Evolutionary conservation across 2,797 vertebrate species (phyloP).

Genomic region (Caiman crocodilus): DNA sequence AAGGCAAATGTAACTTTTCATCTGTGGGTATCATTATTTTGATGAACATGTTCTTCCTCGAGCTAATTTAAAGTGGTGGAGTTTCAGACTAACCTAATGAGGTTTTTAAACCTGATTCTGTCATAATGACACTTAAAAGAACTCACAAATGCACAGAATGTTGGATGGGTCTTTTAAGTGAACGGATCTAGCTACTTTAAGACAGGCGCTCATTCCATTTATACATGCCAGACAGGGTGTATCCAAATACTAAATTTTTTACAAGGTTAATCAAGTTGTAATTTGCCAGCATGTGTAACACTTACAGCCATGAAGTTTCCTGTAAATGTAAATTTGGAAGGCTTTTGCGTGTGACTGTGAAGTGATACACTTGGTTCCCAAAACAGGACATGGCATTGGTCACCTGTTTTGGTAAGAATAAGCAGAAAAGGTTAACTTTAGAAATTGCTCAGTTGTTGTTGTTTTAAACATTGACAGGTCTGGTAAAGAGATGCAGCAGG

Average conservation of each 20-base stretch:
- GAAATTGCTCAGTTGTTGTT: no score
- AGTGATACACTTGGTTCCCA: neutral
- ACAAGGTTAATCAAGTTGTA: accelerated
- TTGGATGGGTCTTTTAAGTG: neutral
- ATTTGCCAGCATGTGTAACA: neutral
- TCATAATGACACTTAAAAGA: neutral
- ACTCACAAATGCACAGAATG: neutral
- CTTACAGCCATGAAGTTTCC: neutral
- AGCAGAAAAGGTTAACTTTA: no score
- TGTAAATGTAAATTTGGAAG: neutral
- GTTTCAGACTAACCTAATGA: neutral
- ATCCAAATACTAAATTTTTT: neutral
- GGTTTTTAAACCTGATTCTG: neutral
- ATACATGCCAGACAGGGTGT: neutral
- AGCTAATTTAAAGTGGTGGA: neutral
- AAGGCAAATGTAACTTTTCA: neutral
- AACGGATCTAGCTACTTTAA: neutral
- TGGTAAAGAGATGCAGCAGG: neutral
- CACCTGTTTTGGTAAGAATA: neutral
- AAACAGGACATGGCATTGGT: neutral
- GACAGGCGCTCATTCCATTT: neutral
- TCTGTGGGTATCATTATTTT: neutral
- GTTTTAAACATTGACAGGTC: neutral
- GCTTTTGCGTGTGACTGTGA: neutral
- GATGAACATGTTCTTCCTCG: no score